Conservation (phyloP, 2,797 vertebrate species). For the Sebastes ruberrimus region DNA sequence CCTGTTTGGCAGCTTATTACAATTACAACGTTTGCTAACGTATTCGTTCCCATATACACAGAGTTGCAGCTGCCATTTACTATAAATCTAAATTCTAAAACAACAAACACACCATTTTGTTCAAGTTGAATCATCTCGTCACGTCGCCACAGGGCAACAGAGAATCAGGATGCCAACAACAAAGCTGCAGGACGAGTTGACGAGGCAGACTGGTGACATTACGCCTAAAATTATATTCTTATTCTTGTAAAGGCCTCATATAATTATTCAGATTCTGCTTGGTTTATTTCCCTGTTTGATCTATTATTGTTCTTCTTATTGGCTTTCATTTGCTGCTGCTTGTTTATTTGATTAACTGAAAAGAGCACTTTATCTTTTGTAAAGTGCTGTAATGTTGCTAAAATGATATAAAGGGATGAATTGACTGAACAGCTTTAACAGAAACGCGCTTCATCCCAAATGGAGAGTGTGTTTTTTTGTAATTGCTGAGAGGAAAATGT, state of each 20-base stretch:
- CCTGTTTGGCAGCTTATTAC: neutral
- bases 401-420: constrained; percentile 20
- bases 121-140: neutral
- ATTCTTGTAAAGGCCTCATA: neutral
- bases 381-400: constrained; percentile 28
- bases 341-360: constrained; percentile 26
- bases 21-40: neutral
- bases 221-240: neutral
- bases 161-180: neutral
- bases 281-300: neutral
- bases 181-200: neutral
- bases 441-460: constrained; percentile 13
- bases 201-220: neutral
- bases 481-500: constrained; percentile 53
- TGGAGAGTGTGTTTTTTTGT: constrained; percentile 33
- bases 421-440: constrained; percentile 40
- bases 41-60: neutral
- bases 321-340: constrained; percentile 12
- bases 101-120: neutral
- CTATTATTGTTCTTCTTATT: neutral
- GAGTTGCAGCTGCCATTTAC: neutral
- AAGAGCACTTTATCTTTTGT: neutral
- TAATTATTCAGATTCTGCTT: neutral
- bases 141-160: neutral
- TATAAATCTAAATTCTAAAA: neutral